phyloP scores from a whole-genome alignment of 2,113 vertebrate genomes.

The Nothobranchius furzeri region DNA sequence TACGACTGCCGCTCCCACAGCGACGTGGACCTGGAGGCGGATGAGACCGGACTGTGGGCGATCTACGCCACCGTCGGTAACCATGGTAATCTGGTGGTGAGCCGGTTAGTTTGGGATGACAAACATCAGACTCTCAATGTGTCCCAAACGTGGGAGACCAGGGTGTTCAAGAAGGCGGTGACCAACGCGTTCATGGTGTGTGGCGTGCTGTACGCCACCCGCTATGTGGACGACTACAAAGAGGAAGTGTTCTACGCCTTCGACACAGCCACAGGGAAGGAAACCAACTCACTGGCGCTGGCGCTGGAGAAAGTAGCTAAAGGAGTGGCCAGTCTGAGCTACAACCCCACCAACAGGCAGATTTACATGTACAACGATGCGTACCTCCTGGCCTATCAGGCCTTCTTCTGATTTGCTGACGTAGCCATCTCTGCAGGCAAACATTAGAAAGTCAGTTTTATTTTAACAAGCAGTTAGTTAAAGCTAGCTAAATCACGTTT shows the following conservation, averaged over 20 bases:
- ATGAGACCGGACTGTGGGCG: constrained; percentile 76
- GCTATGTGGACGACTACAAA: constrained; percentile 50
- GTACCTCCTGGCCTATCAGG: constrained; percentile 71
- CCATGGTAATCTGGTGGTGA: constrained; percentile 75
- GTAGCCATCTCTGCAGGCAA: too few relatives aligned
- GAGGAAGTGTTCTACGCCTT: constrained; percentile 93
- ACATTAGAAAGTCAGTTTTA: too few relatives aligned
- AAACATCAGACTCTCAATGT: constrained; percentile 42
- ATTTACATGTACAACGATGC: constrained; percentile 77
- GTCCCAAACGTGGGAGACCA: constrained; percentile 85
- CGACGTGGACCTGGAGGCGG: constrained; percentile 82
- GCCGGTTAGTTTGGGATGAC: constrained; percentile 52
- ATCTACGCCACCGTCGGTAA: constrained; percentile 72
- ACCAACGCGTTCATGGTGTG: constrained; percentile 90
- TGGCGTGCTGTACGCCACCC: constrained; percentile 88
- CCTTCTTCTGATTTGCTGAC: constrained; percentile 35
- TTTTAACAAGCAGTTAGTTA: too few relatives aligned
- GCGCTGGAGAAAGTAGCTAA: constrained; percentile 67
- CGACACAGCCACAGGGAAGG: constrained; percentile 80
- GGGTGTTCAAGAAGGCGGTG: constrained; percentile 78
- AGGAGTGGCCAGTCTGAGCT: constrained; percentile 72
- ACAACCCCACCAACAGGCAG: constrained; percentile 64
- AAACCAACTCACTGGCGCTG: constrained; percentile 66
- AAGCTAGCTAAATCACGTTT: too few relatives aligned
- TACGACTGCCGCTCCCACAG: constrained; percentile 70